Base-by-base conservation (phyloP, 2,797 vertebrate genomes). In the Australoheros facetus region DNA sequence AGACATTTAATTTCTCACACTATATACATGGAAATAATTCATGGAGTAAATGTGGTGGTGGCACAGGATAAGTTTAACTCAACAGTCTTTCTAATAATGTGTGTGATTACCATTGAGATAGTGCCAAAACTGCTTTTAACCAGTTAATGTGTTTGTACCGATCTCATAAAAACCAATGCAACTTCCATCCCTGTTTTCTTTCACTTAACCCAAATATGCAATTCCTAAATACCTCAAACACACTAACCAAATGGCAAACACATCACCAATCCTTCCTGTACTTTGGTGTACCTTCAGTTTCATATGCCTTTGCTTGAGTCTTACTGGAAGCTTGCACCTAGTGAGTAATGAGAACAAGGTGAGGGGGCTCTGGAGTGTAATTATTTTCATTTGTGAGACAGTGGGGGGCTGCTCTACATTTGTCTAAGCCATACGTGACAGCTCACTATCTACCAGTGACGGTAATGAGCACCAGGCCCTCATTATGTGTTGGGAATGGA, bases 311-410 rank as follows among this genome's bases (percentile, higher is more conserved):
- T 66, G 75, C 75, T 71, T 51, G 79, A 58, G 62, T 87, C 84
- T 89, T 71, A 69, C 62, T 82, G 83, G 76, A 89, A 77, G 80
- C 85, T 86, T 86, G 85, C 82, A 76, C 83, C 79, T 55, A 73
- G 66, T 88, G 89, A 93, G 87, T 95, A 95, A 95, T 94, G 92
- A 95, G 92, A 91, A 89, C 69, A 83, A 87, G 92, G 92, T 94
- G 88, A 94, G 87, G 87, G 86, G 92, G 89, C 90, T 90, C 91
- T 90, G 78, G 90, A 95, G 91, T 93, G 92, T 94, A 95, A 96
- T 95, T 95, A 95, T 95, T 96, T 95, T 95, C 92, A 94, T 94
- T 94, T 94, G 90, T 89, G 81, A 83, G 89, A 89, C 88, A 80
- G 92, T 86, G 80, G 91, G 91, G 89, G 89, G 85, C 82, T 85